These are phyloP conservation scores for Monarcha castaneiventris DNA, from an alignment of 2,113 vertebrate genomes.

Conservation along the genomic window DNA sequence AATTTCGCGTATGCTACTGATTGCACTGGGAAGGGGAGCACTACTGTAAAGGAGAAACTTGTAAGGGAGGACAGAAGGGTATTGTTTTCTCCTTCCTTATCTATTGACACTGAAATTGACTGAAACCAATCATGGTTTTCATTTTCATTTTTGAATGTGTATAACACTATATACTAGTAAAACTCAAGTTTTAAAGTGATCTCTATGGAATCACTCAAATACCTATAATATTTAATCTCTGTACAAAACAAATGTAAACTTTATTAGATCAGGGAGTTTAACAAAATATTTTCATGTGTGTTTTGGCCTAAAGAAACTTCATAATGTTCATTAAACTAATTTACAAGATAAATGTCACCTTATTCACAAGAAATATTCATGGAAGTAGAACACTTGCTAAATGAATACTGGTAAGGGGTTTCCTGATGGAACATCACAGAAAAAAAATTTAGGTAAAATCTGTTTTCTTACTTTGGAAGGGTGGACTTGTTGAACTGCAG, in stretches of 20 bases:
- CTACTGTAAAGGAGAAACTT: neutral
- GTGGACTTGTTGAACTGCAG: neutral
- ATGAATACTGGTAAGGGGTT: neutral
- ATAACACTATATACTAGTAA: neutral
- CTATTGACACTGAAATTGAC: neutral
- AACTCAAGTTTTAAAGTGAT: neutral
- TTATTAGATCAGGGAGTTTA: neutral
- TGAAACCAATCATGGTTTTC: neutral
- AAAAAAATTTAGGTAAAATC: neutral
- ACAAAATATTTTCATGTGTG: neutral
- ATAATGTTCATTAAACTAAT: neutral
- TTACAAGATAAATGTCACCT: neutral
- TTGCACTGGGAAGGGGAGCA: neutral
- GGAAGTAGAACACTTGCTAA: neutral
- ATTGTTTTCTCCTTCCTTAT: neutral
- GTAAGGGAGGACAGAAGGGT: neutral
- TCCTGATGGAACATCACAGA: rapidly evolving
- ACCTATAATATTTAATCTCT: neutral
- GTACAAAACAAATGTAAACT: neutral
- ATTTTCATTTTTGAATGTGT: neutral
- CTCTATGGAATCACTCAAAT: neutral
- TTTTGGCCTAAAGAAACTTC: neutral
- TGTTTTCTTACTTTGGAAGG: neutral
- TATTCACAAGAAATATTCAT: neutral
- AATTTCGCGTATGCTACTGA: neutral